Base-by-base conservation (phyloP, 2,113 vertebrate genomes). In the Prunella himalayana region DNA sequence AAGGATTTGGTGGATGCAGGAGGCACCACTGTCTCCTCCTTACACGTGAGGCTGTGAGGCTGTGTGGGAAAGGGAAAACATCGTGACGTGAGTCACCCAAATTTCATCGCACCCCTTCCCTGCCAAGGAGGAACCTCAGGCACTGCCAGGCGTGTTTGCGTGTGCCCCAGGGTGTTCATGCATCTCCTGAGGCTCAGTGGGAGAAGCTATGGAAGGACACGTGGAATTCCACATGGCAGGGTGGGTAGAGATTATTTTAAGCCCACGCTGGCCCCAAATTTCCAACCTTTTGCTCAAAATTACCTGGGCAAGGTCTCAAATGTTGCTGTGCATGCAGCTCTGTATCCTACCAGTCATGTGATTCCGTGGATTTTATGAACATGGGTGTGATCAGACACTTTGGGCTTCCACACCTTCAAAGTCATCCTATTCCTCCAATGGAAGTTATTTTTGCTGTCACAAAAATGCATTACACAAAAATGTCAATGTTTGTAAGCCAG, bases 281-380 rank as follows among this genome's bases (percentile, higher is more conserved):
- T 11, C 41, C 78, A 30, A 5, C 14, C 4, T 76, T 65, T 72
- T 1, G 1, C 11, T 28, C 56, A 28, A 54, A 72, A 70, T 44
- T 24, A 18, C 13, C 25, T 19, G 23, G 27, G 14, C 6, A 19
- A 69, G 19, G 33, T 51, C 57, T 53, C 9, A 50, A 27, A 28
- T 2, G 0, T 23, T 57, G 33, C 10, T 35, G 10, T 5, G 19
- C 6, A 1, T 0, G 0, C 42, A 30, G 21, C 4, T 51, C 16
- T 37, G 53, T 6, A 18, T 64, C 57, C 39, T 49, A 15, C 23
- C 1, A 0, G 11, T 42, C 15, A 1, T 9, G 60, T 20, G 54
- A 66, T 49, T 57, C 33, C 53, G 30, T 1, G 25, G 23, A 41
- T 77, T 94, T 94, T 82, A 27, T 41, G 73, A 82, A 17, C 47